Percentiles rank a stretch among this genome's conserved stretches.
Conservation (phyloP, 23 tunicate genomes). For the Corella eumyota region DNA sequence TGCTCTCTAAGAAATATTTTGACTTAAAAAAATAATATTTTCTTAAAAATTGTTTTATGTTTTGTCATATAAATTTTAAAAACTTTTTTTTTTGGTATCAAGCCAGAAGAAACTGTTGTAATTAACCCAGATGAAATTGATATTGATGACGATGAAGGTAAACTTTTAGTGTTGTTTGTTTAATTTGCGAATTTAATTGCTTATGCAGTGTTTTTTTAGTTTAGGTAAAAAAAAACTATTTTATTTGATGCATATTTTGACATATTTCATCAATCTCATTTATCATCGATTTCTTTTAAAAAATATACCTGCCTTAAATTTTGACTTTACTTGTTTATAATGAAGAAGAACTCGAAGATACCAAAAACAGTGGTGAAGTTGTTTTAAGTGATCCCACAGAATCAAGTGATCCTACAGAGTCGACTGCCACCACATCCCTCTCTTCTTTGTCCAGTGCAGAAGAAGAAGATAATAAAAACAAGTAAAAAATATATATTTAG, state of each 20-base stretch:
- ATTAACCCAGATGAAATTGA: constrained; percentile 90
- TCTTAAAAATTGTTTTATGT: too few relatives aligned
- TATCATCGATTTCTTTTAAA: neutral
- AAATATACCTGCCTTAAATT: neutral
- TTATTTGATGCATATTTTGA: neutral
- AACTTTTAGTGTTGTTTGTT: neutral
- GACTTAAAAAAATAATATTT: too few relatives aligned
- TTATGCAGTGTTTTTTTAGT: too few relatives aligned
- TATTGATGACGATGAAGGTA: constrained; percentile 49
- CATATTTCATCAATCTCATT: neutral
- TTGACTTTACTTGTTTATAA: neutral
- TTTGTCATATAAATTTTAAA: too few relatives aligned
- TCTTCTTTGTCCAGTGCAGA: too few relatives aligned
- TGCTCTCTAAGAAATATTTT: too few relatives aligned
- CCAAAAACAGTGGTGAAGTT: neutral
- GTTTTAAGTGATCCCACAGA: too few relatives aligned
- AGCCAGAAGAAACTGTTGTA: constrained; percentile 1
- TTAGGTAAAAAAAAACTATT: too few relatives aligned
- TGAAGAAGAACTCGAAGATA: neutral
- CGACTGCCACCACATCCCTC: too few relatives aligned
- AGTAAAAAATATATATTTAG: too few relatives aligned
- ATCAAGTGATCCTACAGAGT: too few relatives aligned
- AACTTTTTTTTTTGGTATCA: neutral
- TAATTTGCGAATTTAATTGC: neutral
- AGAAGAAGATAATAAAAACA: too few relatives aligned